Conservation (phyloP, 2,797 vertebrate genomes). For the Sebastes cheni region DNA sequence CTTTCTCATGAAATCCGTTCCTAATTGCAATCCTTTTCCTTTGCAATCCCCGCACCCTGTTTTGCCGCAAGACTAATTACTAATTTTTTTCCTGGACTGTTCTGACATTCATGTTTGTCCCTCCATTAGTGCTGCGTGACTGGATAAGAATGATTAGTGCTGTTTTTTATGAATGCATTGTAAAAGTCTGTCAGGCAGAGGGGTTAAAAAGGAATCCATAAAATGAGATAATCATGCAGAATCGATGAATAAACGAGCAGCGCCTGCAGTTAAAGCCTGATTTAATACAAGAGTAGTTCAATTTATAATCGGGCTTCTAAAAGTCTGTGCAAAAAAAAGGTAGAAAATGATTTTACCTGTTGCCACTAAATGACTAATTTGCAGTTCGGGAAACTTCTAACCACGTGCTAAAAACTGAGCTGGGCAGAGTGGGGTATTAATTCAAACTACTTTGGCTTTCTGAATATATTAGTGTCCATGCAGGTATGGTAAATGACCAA, state of each 20-base stretch:
- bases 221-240: conserved; percentile 39
- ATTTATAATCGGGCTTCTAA: not conserved
- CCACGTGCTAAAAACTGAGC: conserved; percentile 5
- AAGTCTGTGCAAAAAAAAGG: not conserved
- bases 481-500: not conserved
- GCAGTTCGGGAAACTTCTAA: not conserved
- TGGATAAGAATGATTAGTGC: conserved; percentile 54
- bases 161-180: conserved; percentile 38
- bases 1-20: conserved; percentile 34
- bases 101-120: conserved; percentile 35
- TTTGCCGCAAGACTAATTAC: conserved; percentile 52
- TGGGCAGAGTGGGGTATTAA: conserved; percentile 6
- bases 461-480: not conserved
- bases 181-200: conserved; percentile 29
- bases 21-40: conserved; percentile 33
- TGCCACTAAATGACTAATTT: conserved; percentile 5
- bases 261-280: not conserved
- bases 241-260: conserved; percentile 22
- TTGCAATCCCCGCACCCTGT: not conserved
- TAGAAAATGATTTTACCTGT: not conserved
- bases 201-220: conserved; percentile 46
- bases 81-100: conserved; percentile 29
- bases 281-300: not conserved
- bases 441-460: not conserved
- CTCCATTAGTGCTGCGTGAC: conserved; percentile 55